phyloP scores from a whole-genome alignment of 2,888 invertebrate genomes.

The Cheilosia impressa region DNA sequence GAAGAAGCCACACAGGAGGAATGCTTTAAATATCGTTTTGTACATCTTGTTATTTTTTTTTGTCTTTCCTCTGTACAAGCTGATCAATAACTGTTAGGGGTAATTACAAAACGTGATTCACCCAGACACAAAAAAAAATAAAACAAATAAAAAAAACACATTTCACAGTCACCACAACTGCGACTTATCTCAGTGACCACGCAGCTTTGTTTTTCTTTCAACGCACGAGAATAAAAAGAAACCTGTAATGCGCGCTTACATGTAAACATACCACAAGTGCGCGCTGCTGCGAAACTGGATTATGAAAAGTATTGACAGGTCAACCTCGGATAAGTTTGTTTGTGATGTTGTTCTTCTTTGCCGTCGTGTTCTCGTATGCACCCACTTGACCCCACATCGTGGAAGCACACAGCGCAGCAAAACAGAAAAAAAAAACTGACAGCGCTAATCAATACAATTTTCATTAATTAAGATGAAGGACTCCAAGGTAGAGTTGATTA shows the following conservation, averaged over 20 bases:
- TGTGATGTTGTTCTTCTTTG: constrained; percentile 3
- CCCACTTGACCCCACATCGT: constrained; percentile 59
- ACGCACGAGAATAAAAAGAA: neutral
- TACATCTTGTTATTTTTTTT: constrained; percentile 27
- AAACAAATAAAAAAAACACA: too few relatives aligned
- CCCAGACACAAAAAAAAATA: constrained; percentile 49
- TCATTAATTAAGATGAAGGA: constrained; percentile 56
- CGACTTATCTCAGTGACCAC: constrained; percentile 42
- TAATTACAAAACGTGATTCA: constrained; percentile 66
- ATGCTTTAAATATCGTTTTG: constrained; percentile 42
- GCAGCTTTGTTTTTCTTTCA: constrained; percentile 21
- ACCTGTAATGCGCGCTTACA: constrained; percentile 41
- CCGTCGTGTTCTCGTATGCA: constrained; percentile 10
- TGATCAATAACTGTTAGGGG: constrained; percentile 61
- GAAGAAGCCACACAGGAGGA: constrained; percentile 56
- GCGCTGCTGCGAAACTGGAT: constrained; percentile 51
- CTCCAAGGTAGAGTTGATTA: constrained; percentile 39
- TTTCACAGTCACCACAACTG: constrained; percentile 3
- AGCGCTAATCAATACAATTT: constrained; percentile 42
- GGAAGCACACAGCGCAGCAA: constrained; percentile 3
- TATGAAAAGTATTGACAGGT: constrained; percentile 62
- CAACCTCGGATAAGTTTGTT: constrained; percentile 51
- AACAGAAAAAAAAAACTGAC: constrained; percentile 8
- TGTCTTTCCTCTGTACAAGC: neutral
- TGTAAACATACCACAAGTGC: constrained; percentile 51